Evolutionary conservation across 2,113 vertebrate species (phyloP).

Genomic region (Corapipo altera): DNA sequence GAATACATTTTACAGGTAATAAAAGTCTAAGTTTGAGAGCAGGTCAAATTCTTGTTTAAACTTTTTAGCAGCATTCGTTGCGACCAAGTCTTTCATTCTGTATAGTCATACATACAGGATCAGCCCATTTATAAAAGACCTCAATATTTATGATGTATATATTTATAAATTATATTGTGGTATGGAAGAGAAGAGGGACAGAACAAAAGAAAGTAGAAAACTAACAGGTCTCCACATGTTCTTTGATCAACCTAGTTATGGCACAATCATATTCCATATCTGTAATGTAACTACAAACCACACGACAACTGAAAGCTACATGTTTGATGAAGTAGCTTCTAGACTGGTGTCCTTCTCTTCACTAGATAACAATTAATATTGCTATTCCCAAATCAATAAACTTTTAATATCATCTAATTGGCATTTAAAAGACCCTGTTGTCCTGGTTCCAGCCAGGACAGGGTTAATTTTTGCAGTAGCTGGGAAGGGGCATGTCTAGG

Average conservation of each 20-base stretch:
- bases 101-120: not conserved
- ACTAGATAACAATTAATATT: not conserved
- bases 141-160: not conserved
- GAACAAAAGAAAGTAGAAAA: not conserved
- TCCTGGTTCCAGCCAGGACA: not conserved
- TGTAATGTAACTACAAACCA: not conserved
- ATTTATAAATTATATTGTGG: not conserved
- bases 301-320: rapidly evolving
- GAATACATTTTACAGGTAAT: not conserved
- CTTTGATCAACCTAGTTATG: not conserved
- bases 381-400: not conserved
- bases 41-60: not conserved
- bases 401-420: not conserved
- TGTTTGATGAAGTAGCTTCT: not conserved
- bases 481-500: no score
- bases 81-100: not conserved
- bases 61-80: not conserved
- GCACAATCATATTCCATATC: not conserved
- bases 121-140: not conserved
- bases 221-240: not conserved
- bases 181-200: not conserved
- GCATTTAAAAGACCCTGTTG: not conserved
- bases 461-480: not conserved
- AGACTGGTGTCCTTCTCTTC: not conserved
- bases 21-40: not conserved